Conservation (phyloP, 2,888 invertebrate species). For the Microplitis manilae region DNA sequence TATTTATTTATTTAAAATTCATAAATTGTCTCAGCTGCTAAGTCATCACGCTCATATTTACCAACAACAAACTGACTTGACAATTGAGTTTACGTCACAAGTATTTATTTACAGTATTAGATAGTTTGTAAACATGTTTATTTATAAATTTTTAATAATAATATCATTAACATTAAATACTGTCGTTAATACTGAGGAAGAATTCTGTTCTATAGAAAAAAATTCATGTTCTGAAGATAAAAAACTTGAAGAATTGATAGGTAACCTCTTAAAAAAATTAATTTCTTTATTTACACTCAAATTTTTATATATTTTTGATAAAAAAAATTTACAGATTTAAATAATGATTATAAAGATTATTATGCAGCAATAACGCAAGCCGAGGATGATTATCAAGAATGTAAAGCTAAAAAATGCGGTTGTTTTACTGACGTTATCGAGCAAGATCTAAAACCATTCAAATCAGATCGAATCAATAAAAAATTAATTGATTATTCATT, state of each 20-base stretch:
- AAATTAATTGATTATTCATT: constrained; percentile 77
- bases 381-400: constrained; percentile 73
- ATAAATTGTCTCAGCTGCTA: too few relatives aligned
- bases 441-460: constrained; percentile 81
- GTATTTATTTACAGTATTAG: neutral
- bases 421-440: constrained; percentile 79
- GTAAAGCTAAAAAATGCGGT: constrained; percentile 75
- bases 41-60: too few relatives aligned
- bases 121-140: neutral
- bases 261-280: constrained; percentile 13
- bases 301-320: constrained; percentile 7
- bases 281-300: neutral
- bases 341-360: constrained; percentile 71
- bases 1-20: too few relatives aligned
- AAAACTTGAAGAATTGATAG: constrained; percentile 37
- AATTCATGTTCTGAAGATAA: constrained; percentile 32
- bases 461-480: constrained; percentile 79
- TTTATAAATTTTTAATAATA: constrained; percentile 8
- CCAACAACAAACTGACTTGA: too few relatives aligned
- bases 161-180: constrained; percentile 3
- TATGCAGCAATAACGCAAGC: constrained; percentile 73
- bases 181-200: neutral
- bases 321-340: constrained; percentile 69
- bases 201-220: constrained; percentile 40
- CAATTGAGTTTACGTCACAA: neutral